These are phyloP conservation scores for Taeniopygia guttata DNA, from an alignment of 2,797 vertebrate genomes.

Conservation along the genomic window DNA sequence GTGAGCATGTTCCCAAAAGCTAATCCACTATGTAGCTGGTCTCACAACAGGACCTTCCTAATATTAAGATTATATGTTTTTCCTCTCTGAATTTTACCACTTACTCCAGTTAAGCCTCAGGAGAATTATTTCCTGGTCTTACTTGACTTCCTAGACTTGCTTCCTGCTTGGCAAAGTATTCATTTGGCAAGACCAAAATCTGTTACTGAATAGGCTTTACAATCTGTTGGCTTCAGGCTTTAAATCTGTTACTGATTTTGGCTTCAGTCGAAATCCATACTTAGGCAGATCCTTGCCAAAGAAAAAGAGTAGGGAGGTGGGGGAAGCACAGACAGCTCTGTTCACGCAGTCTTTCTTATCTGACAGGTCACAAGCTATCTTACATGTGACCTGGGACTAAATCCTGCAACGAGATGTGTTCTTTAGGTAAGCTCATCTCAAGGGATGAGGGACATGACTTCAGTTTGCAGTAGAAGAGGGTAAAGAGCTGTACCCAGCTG, in stretches of 20 bases:
- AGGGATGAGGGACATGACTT: background rate
- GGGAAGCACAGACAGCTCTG: background rate
- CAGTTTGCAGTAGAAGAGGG: background rate
- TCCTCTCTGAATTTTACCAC: background rate
- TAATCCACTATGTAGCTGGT: background rate
- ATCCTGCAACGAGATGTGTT: background rate
- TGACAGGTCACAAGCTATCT: background rate
- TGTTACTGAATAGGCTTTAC: background rate
- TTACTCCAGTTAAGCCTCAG: background rate
- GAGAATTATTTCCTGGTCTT: background rate
- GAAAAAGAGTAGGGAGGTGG: background rate
- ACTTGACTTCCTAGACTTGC: background rate
- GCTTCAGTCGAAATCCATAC: background rate
- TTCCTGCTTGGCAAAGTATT: background rate
- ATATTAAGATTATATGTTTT: background rate
- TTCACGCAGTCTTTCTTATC: background rate
- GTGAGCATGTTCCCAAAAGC: background rate
- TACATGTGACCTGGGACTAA: background rate
- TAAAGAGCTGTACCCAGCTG: background rate
- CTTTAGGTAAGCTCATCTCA: background rate
- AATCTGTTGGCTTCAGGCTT: background rate
- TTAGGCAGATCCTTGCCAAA: background rate
- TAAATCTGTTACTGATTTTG: background rate
- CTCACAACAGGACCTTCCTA: background rate
- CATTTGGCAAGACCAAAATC: background rate